Percentiles rank a stretch among this genome's conserved stretches.
These are phyloP conservation scores for Ametastegia equiseti DNA, from an alignment of 2,888 invertebrate species.

Conservation along the genomic window DNA sequence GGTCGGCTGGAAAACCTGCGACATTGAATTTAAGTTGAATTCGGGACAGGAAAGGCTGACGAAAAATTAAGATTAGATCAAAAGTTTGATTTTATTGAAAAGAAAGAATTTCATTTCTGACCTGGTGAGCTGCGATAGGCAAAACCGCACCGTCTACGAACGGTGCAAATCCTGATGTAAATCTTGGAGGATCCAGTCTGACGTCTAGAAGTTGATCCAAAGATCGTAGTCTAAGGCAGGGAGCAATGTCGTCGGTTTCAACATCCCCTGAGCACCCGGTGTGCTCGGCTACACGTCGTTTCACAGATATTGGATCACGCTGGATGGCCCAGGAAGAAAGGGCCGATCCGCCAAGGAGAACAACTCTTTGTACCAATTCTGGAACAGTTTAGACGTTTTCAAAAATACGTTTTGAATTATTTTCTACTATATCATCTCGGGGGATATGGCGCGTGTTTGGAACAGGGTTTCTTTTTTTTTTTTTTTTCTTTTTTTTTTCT, in stretches of 20 bases:
- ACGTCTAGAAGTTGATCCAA: slow-evolving; percentile 86
- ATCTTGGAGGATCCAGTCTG: slow-evolving; percentile 87
- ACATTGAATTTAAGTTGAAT: background rate
- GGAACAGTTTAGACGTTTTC: slow-evolving; percentile 77
- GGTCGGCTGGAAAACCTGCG: slow-evolving; percentile 79
- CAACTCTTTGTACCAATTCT: slow-evolving; percentile 92
- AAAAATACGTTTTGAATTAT: no score
- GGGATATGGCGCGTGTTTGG: no score
- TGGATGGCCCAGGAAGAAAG: slow-evolving; percentile 95
- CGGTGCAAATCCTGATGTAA: slow-evolving; percentile 95
- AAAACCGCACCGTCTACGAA: slow-evolving; percentile 95
- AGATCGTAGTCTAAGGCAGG: slow-evolving; percentile 89
- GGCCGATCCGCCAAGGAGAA: slow-evolving; percentile 93
- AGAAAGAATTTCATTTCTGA: slow-evolving; percentile 48
- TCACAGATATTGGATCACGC: slow-evolving; percentile 88
- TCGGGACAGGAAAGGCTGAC: background rate
- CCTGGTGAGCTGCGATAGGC: slow-evolving; percentile 70
- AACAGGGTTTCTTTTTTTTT: background rate
- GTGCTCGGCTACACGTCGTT: slow-evolving; percentile 88
- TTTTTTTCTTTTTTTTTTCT: background rate
- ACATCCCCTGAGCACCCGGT: slow-evolving; percentile 91
- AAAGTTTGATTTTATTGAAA: background rate
- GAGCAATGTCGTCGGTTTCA: slow-evolving; percentile 89
- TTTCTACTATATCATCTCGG: no score
- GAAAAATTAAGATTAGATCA: no score